phyloP scores from a whole-genome alignment of 37 sponge, comb jelly and placozoan genomes.

The Chondrilla cf. caribensis region DNA sequence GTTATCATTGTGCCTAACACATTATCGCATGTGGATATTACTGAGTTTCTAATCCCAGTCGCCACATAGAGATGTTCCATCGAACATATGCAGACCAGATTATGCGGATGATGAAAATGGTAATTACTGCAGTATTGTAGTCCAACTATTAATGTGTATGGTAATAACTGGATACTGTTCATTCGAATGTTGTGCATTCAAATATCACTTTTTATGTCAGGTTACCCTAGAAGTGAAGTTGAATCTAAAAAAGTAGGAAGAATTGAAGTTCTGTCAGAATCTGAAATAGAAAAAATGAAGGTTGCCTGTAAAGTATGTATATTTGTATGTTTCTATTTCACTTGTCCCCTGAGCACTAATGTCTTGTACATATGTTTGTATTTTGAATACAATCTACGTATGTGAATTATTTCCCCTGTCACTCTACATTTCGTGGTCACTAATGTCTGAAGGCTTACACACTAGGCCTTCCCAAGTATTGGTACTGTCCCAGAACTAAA shows the following conservation, averaged over 20 bases:
- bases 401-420: too few species aligned
- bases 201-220: constrained; percentile 24
- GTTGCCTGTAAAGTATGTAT: constrained; percentile 59
- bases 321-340: background rate
- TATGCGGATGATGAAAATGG: constrained; percentile 69
- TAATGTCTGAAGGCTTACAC: too few species aligned
- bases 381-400: too few species aligned
- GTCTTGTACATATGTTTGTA: too few species aligned
- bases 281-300: constrained; percentile 80
- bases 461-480: too few species aligned
- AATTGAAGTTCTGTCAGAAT: constrained; percentile 62
- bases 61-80: constrained; percentile 49
- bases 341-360: too few species aligned
- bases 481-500: too few species aligned
- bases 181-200: too few species aligned
- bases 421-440: too few species aligned
- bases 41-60: constrained; percentile 25
- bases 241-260: constrained; percentile 43
- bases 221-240: constrained; percentile 72
- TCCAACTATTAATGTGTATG: too few species aligned
- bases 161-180: too few species aligned
- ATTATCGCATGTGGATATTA: background rate
- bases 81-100: constrained; percentile 68
- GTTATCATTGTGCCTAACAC: background rate
- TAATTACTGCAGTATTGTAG: background rate